phyloP scores from a whole-genome alignment of 2,888 invertebrate genomes.

The Patella pellucida region DNA sequence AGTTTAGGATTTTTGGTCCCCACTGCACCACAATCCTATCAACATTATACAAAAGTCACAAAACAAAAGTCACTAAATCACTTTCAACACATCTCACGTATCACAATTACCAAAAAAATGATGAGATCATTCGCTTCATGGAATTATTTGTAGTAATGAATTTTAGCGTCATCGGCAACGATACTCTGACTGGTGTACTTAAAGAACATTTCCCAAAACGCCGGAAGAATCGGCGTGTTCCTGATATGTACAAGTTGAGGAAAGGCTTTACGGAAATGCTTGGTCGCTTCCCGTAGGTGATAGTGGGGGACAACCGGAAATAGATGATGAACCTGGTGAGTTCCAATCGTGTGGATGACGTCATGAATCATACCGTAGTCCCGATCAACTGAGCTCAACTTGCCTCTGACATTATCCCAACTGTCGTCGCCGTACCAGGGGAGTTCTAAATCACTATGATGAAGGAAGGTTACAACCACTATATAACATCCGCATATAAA shows the following conservation, averaged over 20 bases:
- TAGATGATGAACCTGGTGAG: slow-evolving; percentile 67
- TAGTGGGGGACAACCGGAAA: slow-evolving; percentile 67
- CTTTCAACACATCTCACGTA: no score
- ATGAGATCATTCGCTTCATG: no score
- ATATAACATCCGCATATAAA: slow-evolving; percentile 63
- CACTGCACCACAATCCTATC: no score
- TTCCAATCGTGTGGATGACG: slow-evolving; percentile 65
- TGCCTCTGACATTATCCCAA: slow-evolving; percentile 68
- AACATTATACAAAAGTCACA: no score
- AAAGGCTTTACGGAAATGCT: slow-evolving; percentile 57
- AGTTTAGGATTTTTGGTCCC: no score
- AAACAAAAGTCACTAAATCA: no score
- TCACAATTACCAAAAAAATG: no score
- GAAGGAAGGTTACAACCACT: slow-evolving; percentile 67
- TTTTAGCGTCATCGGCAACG: slow-evolving; percentile 38
- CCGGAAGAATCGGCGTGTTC: slow-evolving; percentile 58
- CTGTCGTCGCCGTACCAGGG: slow-evolving; percentile 63
- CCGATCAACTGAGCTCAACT: slow-evolving; percentile 66
- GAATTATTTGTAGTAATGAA: slow-evolving; percentile 49
- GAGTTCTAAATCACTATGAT: slow-evolving; percentile 64
- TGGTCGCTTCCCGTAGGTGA: slow-evolving; percentile 64
- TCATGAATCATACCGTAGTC: slow-evolving; percentile 65
- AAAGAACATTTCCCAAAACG: slow-evolving; percentile 60
- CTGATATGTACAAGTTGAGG: slow-evolving; percentile 57
- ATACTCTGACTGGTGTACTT: slow-evolving; percentile 50